phyloP scores from a whole-genome alignment of 2,888 invertebrate species.

The Noctua janthina region DNA sequence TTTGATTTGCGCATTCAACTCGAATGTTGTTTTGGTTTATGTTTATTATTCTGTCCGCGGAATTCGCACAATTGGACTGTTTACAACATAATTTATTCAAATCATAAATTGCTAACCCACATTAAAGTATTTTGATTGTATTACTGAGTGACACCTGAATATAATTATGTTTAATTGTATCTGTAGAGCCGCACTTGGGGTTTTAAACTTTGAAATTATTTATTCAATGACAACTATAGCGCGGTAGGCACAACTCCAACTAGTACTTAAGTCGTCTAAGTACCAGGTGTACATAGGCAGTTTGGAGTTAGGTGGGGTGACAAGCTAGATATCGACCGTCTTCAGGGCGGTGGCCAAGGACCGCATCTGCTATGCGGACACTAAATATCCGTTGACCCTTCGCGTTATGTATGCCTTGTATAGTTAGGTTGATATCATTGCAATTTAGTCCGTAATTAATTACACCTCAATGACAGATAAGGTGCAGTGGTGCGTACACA shows the following conservation, averaged over 20 bases:
- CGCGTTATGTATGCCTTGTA: conserved; percentile 80
- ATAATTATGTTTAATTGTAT: conserved; percentile 49
- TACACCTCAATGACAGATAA: conserved; percentile 88
- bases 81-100: conserved; percentile 54
- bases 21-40: conserved; percentile 36
- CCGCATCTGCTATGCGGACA: conserved; percentile 89
- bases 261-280: conserved; percentile 75
- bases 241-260: conserved; percentile 49
- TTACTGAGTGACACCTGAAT: conserved; percentile 46
- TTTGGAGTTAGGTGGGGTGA: conserved; percentile 87
- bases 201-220: conserved; percentile 47
- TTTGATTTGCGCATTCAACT: conserved; percentile 41
- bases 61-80: conserved; percentile 54
- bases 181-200: conserved; percentile 25
- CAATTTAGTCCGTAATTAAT: conserved; percentile 88
- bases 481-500: conserved; percentile 79
- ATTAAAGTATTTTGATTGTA: conserved; percentile 48
- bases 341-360: conserved; percentile 89
- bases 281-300: conserved; percentile 88
- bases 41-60: conserved; percentile 43
- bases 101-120: conserved; percentile 51
- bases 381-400: conserved; percentile 90
- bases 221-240: conserved; percentile 54
- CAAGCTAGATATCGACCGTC: conserved; percentile 88
- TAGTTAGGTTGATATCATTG: conserved; percentile 69